Percentiles rank a stretch among this genome's conserved stretches.
Conservation (phyloP, 2,113 vertebrate genomes). For the Dasypus novemcinctus region DNA sequence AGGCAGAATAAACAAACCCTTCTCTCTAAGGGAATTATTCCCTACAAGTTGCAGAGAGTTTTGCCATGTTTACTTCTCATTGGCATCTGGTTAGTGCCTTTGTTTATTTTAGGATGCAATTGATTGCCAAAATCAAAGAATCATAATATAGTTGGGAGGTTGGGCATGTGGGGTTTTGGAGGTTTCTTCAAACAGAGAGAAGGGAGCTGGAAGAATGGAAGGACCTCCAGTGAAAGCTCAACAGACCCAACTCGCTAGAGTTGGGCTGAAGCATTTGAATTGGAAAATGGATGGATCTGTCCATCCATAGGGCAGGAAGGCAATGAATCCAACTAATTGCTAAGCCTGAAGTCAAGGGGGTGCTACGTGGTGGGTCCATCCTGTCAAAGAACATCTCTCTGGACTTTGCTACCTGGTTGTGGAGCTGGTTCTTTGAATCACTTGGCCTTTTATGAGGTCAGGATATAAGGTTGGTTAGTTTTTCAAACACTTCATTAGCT, state of each 20-base stretch:
- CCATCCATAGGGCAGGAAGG: background rate
- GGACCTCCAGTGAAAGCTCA: background rate
- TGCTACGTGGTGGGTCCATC: slow-evolving; percentile 42
- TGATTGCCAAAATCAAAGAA: slow-evolving; percentile 65
- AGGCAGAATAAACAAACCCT: background rate
- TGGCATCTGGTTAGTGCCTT: background rate
- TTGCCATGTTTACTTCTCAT: background rate
- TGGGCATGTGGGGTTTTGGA: background rate
- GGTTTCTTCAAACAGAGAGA: slow-evolving; percentile 55
- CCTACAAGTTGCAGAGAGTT: background rate
- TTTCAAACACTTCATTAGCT: slow-evolving; percentile 71
- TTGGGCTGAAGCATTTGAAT: background rate
- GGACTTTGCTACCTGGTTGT: slow-evolving; percentile 58
- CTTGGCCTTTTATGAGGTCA: slow-evolving; percentile 65
- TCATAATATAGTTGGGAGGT: background rate
- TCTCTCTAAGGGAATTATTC: background rate
- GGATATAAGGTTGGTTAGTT: slow-evolving; percentile 70
- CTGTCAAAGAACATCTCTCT: background rate
- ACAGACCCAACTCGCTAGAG: background rate
- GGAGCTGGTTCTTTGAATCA: slow-evolving; percentile 49
- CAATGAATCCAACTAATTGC: accelerated
- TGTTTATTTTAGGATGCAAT: slow-evolving; percentile 8
- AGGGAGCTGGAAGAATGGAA: slow-evolving; percentile 19
- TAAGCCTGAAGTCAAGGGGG: background rate
- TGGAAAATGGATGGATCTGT: slow-evolving; percentile 38